A percentile compares a stretch with the other conserved stretches of the same genome.
Evolutionary conservation across 2,113 vertebrate genomes (phyloP).

Genomic region (Uria lomvia): DNA sequence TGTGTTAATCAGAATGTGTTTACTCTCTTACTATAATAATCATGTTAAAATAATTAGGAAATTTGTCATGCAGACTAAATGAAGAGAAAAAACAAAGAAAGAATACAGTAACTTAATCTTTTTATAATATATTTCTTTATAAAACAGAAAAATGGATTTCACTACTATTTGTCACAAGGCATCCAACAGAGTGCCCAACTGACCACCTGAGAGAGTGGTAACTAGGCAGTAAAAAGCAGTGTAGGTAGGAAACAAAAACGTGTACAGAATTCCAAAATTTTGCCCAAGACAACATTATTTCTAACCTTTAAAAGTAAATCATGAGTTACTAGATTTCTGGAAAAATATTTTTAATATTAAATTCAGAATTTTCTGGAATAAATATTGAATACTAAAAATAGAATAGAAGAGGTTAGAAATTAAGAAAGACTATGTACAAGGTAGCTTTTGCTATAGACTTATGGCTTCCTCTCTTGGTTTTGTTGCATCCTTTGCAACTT

Average conservation of each 20-base stretch:
- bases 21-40: not conserved
- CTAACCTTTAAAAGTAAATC: not conserved
- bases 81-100: not conserved
- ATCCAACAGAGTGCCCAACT: not conserved
- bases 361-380: not conserved
- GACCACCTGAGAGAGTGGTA: not conserved
- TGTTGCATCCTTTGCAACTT: not conserved
- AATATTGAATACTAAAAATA: not conserved
- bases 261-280: not conserved
- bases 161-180: not conserved
- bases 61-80: not conserved
- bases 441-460: not conserved
- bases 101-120: not conserved
- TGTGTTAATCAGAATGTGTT: not conserved
- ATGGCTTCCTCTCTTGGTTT: not conserved
- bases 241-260: not conserved
- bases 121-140: not conserved
- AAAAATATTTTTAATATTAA: not conserved
- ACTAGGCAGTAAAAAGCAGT: not conserved
- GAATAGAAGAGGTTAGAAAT: not conserved
- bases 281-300: not conserved
- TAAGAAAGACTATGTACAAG: not conserved
- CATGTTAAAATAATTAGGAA: not conserved
- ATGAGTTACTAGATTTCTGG: not conserved
- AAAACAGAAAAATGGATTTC: not conserved